Evolutionary conservation across 2,888 invertebrate genomes (phyloP), one percentile per base, ranked within the genome.

Genomic region (Lepas anatifera): DNA sequence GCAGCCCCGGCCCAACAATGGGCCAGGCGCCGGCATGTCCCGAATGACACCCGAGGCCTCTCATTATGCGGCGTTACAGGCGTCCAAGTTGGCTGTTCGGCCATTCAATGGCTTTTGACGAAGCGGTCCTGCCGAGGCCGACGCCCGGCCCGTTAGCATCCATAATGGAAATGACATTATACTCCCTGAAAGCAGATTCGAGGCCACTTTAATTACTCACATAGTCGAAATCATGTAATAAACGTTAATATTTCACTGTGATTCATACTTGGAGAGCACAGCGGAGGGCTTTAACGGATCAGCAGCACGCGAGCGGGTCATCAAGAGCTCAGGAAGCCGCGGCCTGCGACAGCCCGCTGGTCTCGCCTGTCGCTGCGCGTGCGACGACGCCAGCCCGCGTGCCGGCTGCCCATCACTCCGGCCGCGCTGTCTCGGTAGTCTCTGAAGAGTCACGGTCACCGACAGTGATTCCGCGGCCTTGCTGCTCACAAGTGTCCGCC

Each of bases 231-330:
- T 58, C 29, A 32, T 58, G 58, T 32, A 29, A 58, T 58, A 58
- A 58, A 58, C 58, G 32, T 58, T 8, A 58, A 58, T 58, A 32
- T 58, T 58, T 58, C 58, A 58, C 32, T 29, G 58, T 58, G 58
- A 58, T 58, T 58, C 58, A 58, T 58, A 58, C 32, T 58, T 58
- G n/a, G 27, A 18, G 11, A 18, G 58, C 58, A 32, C 32, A 58
- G 58, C 18, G 16, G n/a, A 16, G 10, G 58, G 29, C 13, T 58
- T 16, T 58, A 58, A 58, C 58, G 3, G 32, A 29, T 13, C 32
- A 3, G 4, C 18, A 4, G 32, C 58, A 58, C 58, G 58, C 58
- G 58, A 58, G 18, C 22, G n/a, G 58, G 32, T 32, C 58, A 58
- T 32, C 32, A 32, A 10, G 11, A n/a, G n/a, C n/a, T n/a, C n/a